phyloP scores from a whole-genome alignment of 2,113 vertebrate genomes.

The Nothoprocta pentlandii region DNA sequence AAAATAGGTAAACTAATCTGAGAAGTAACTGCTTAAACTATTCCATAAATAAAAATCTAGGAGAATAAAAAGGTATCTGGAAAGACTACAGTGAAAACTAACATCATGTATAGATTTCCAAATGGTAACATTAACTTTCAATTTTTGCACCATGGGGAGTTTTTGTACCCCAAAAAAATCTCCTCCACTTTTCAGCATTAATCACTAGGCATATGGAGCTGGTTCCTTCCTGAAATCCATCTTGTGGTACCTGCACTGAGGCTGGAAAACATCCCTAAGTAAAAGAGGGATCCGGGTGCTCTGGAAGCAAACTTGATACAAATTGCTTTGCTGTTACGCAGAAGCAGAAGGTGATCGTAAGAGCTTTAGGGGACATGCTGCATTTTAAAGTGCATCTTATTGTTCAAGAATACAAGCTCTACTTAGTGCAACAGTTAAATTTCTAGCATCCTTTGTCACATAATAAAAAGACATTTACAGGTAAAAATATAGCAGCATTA shows the following conservation, averaged over 20 bases:
- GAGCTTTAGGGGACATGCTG: not conserved
- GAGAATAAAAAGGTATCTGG: not conserved
- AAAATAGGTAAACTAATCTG: constrained; percentile 53
- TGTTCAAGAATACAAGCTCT: not conserved
- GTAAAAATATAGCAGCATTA: not conserved
- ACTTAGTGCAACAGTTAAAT: not conserved
- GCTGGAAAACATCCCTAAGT: not conserved
- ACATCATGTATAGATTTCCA: not conserved
- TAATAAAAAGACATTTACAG: not conserved
- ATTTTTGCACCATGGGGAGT: not conserved
- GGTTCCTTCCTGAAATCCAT: not conserved
- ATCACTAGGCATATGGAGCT: rapidly evolving
- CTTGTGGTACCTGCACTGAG: not conserved
- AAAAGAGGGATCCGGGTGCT: not conserved
- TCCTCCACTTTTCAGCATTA: not conserved
- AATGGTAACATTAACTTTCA: not conserved
- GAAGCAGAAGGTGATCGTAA: not conserved
- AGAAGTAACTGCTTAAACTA: not conserved
- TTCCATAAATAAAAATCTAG: not conserved
- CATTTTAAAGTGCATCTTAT: not conserved
- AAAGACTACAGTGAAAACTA: not conserved
- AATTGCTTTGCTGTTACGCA: not conserved
- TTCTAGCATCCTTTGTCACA: not conserved
- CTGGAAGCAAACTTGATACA: not conserved
- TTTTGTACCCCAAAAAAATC: not conserved